phyloP scores from a whole-genome alignment of 2,797 vertebrate genomes.

The Hyperoplus immaculatus region DNA sequence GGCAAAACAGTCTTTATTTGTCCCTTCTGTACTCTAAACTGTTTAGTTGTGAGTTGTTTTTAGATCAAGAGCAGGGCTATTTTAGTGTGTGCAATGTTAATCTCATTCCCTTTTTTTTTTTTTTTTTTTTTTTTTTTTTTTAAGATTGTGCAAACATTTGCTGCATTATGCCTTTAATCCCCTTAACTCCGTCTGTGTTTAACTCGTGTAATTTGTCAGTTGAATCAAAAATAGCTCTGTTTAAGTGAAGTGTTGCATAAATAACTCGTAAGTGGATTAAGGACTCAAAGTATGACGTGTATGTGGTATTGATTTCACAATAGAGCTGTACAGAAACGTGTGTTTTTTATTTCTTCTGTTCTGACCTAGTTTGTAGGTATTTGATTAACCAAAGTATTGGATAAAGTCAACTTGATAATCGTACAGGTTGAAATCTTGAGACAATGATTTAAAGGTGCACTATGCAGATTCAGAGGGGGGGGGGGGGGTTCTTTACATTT shows the following conservation, averaged over 20 bases:
- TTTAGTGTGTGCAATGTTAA: neutral
- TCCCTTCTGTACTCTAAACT: neutral
- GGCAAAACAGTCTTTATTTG: rapidly evolving
- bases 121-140: too few relatives aligned
- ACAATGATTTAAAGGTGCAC: too few relatives aligned
- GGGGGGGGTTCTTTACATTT: too few relatives aligned
- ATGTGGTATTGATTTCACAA: slow-evolving; percentile 1
- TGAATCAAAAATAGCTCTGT: slow-evolving; percentile 11
- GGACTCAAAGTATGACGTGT: slow-evolving; percentile 4
- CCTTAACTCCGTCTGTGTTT: slow-evolving; percentile 1
- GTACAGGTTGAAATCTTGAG: neutral
- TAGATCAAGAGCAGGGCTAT: neutral
- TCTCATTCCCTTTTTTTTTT: neutral
- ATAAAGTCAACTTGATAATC: neutral
- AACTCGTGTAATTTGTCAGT: neutral
- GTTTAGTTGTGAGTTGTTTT: neutral
- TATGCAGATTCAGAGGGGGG: too few relatives aligned
- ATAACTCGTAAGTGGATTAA: slow-evolving; percentile 56
- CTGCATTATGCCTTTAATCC: slow-evolving; percentile 15
- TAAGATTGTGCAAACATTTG: neutral
- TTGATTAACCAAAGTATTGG: neutral
- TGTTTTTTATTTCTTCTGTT: too few relatives aligned
- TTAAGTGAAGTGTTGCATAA: slow-evolving; percentile 35
- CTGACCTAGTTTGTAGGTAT: neutral
- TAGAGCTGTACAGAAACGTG: neutral